Conservation (phyloP, 2,797 vertebrate genomes). For the Neomorphus geoffroyi region DNA sequence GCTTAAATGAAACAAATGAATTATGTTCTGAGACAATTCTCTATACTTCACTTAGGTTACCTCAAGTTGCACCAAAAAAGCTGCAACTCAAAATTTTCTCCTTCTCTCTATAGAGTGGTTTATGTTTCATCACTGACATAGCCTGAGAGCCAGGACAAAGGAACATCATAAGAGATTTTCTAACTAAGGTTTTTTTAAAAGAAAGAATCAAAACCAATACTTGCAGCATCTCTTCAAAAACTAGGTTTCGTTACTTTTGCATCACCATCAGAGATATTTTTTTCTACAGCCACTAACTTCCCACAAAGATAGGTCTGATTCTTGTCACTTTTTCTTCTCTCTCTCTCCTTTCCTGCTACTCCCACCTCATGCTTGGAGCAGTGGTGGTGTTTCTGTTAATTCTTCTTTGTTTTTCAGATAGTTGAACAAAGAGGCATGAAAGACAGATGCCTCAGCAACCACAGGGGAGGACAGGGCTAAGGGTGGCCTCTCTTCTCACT, state of each 20-base stretch:
- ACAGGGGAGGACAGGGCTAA: neutral
- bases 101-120: neutral
- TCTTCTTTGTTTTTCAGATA: neutral
- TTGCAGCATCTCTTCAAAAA: neutral
- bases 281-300: neutral
- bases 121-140: neutral
- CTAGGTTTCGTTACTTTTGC: neutral
- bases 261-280: neutral
- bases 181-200: neutral
- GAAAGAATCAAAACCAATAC: conserved; percentile 10
- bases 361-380: neutral
- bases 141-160: neutral
- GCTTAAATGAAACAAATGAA: conserved; percentile 15
- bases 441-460: neutral
- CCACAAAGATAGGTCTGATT: neutral
- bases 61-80: neutral
- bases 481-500: neutral
- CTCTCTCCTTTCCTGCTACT: neutral
- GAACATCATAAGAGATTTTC: neutral
- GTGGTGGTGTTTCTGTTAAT: neutral
- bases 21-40: neutral
- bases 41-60: neutral
- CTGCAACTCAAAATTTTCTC: neutral
- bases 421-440: neutral
- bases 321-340: neutral